These are phyloP conservation scores for Elephantulus edwardii DNA, from an alignment of 2,113 vertebrate species.

Conservation along the genomic window DNA sequence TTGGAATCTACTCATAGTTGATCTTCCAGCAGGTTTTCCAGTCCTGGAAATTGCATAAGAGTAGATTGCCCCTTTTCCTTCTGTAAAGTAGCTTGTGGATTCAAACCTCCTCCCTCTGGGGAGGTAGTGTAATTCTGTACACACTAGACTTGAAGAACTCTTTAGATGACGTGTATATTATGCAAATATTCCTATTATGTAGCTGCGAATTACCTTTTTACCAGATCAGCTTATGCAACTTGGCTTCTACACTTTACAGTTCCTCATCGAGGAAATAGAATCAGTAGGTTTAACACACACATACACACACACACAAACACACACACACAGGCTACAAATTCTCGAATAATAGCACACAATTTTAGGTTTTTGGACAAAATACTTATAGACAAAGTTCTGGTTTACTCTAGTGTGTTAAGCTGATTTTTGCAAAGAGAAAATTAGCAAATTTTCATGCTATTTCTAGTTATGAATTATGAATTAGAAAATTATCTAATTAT, in stretches of 20 bases:
- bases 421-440: conserved; percentile 51
- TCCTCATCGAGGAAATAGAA: conserved; percentile 32
- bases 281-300: conserved; percentile 1
- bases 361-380: background rate
- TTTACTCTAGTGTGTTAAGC: conserved; percentile 55
- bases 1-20: too few relatives aligned
- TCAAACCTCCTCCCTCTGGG: too few relatives aligned
- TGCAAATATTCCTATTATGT: background rate
- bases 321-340: background rate
- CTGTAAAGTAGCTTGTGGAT: too few relatives aligned
- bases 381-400: background rate
- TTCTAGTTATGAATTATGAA: conserved; percentile 1
- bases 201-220: background rate
- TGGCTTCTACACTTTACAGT: conserved; percentile 38
- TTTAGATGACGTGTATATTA: too few relatives aligned
- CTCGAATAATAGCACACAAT: background rate
- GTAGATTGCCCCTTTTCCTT: too few relatives aligned
- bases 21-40: too few relatives aligned
- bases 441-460: background rate
- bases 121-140: too few relatives aligned
- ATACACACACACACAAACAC: too few relatives aligned
- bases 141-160: too few relatives aligned
- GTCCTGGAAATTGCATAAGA: too few relatives aligned
- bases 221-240: background rate
- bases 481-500: conserved; percentile 49